These are phyloP conservation scores for Ichneumoninae sp. DNA, from an alignment of 2,888 invertebrate genomes.

Conservation along the genomic window DNA sequence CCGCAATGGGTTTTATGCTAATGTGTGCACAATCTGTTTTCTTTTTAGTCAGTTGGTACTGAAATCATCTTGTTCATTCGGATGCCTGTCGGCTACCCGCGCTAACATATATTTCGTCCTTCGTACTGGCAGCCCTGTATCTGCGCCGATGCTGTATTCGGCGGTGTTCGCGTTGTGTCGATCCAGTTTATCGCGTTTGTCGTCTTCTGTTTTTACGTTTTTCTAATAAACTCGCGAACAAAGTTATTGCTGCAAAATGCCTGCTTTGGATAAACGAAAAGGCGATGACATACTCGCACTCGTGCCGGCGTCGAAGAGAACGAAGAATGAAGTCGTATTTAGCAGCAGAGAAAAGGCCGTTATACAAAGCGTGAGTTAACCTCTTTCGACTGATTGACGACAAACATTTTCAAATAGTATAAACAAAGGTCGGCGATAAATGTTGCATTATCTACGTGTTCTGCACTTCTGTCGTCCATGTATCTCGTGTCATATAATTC, in stretches of 20 bases:
- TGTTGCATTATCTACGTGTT: no score
- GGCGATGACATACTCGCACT: conserved; percentile 82
- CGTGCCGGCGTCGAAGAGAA: conserved; percentile 87
- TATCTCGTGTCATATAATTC: no score
- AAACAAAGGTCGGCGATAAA: neutral
- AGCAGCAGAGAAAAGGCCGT: conserved; percentile 91
- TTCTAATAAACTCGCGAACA: neutral
- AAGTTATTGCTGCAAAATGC: conserved; percentile 73
- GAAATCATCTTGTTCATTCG: no score
- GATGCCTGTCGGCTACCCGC: no score
- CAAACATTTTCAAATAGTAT: neutral
- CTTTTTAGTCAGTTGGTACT: no score
- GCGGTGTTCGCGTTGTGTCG: neutral
- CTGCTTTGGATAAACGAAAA: conserved; percentile 81
- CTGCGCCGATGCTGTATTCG: neutral
- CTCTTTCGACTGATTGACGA: conserved; percentile 49
- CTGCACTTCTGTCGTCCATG: neutral
- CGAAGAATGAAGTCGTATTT: conserved; percentile 90
- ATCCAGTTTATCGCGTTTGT: neutral
- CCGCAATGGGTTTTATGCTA: no score
- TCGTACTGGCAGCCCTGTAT: conserved; percentile 5
- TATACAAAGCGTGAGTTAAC: conserved; percentile 88
- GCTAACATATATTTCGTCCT: neutral
- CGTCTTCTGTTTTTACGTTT: neutral
- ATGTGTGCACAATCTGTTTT: no score